Evolutionary conservation across 2,888 invertebrate species (phyloP), one percentile per base, ranked within the genome.

Genomic region (Cantharis flavilabris): DNA sequence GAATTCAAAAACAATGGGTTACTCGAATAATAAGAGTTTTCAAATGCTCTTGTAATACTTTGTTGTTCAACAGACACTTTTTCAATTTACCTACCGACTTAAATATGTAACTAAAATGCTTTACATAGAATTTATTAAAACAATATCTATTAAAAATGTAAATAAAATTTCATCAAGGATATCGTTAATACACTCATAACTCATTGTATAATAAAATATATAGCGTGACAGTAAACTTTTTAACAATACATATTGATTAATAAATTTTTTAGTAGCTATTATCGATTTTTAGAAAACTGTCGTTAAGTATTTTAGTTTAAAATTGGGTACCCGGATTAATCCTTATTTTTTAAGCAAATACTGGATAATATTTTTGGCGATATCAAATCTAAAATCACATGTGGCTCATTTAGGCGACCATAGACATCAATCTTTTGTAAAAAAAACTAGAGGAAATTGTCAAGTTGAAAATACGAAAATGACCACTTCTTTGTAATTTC

Each of bases 401-500:
- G 72, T 26, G 49, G 70, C 65, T 23, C 70, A 62, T 71, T 73
- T 65, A 62, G n/a, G 62, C 26, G 49, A 76, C 72, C 69, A 76
- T 73, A 62, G 77, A 82, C 81, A 83, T 83, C 81, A 83, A 83
- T 83, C 82, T 83, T 81, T 81, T 81, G 79, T n/a, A 23, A 23
- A 77, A 26, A 80, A 78, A 76, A 77, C 75, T n/a, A 74, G 77
- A 76, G 75, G 76, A 78, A 78, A 78, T 77, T 77, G 76, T 76
- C 76, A 79, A 77, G 79, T 79, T 79, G 67, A 79, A 78, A 81
- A 81, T 81, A 76, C 79, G 80, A 81, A 81, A 80, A 80, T 80
- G 81, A 81, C 81, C 82, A 81, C 84, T 84, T 83, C 84, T 84
- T 84, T 84, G 84, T 84, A 84, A 84, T 84, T 83, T 81, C 81